Evolutionary conservation across 2,113 vertebrate species (phyloP), one percentile per base, ranked within the genome.

Genomic region (Triplophysa siluroides): DNA sequence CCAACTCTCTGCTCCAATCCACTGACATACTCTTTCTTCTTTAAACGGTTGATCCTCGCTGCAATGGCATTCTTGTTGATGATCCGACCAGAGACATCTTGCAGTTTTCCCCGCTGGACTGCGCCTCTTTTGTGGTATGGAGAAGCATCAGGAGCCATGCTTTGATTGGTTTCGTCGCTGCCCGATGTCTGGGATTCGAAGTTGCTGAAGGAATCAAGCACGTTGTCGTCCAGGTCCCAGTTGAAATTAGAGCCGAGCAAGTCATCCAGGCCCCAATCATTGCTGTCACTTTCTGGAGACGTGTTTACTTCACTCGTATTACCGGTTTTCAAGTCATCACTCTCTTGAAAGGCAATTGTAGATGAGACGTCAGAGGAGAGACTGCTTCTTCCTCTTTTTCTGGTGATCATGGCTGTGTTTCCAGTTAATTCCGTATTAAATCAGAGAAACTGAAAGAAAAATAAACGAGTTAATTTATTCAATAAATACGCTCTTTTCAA

Each of bases 11-110:
- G 93, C 91, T 99, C 96, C 88, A 98, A 86, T 58, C 92, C 94
- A 86, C 83, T 91, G 80, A 98, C 92, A 50, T 98, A 98, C 67
- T 96, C 95, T 86, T 97, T 99, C 93, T 99, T 98, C 90, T 94
- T 96, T 65, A 96, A 90, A 50, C 97, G 95, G 85, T 97, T 98
- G 4, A 98, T 76, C n/a, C 96, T 92, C 11, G 97, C 96, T 1
- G 96, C 96, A 0, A 95, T 92, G 23, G 96, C 96, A 8, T 95
- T 93, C 77, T 95, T 94, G 84, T 93, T 93, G 18, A 86, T 86
- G 83, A 81, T 16, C 2, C 82, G 81, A 81, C 52, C 82, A 0
- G 86, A 85, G 41, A 86, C 80, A 60, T 85, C 87, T 87, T 72
- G 66, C 8, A 80, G 61, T 47, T 67, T 85, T 50, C 64, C 74